Evolutionary conservation across 1,140 invertebrate genomes (phyloP), one percentile per base, ranked within the genome.

Genomic region (Drosophila parabipectinata): DNA sequence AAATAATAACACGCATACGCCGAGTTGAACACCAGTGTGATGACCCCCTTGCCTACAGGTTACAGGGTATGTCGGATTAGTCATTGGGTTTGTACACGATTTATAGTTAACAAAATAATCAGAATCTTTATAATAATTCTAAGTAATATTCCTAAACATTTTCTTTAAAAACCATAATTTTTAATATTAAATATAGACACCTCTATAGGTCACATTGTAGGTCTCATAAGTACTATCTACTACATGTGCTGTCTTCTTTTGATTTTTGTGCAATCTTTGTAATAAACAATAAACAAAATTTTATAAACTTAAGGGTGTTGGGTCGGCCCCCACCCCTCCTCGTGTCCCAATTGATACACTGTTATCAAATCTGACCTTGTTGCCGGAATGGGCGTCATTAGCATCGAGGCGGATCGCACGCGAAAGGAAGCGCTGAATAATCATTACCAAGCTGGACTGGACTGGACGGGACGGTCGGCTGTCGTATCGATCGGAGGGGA

Each of bases 331-430:
- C 21, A 28, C 15, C 57, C 26, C n/a, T 7, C 8, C 14, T 30
- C n/a, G 21, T 15, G 18, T 18, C 34, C 54, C 53, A 45, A 63
- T 60, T 83, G n/a, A 68, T 72, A 71, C 69, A 62, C 75, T 74
- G 69, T 82, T 83, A 88, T 88, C 89, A 89, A 89, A 88, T 89
- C 63, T 88, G 83, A 88, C 83, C 83, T 88, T 88, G 84, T 72
- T 88, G 82, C 28, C 58, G 58, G 60, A 73, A 77, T 68, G 51
- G 55, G 69, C 62, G 71, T 56, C 60, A 53, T 41, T 14, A 30
- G 56, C 41, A 15, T 41, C 57, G 55, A 18, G 68, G 57, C 71
- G 75, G 72, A 52, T 67, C 67, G 26, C 82, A 88, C 67, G 75
- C 79, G 83, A 87, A 87, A 87, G 82, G 82, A 87, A 87, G 83